Conservation (phyloP, 2,888 invertebrate species). For the Amphipyra berbera region DNA sequence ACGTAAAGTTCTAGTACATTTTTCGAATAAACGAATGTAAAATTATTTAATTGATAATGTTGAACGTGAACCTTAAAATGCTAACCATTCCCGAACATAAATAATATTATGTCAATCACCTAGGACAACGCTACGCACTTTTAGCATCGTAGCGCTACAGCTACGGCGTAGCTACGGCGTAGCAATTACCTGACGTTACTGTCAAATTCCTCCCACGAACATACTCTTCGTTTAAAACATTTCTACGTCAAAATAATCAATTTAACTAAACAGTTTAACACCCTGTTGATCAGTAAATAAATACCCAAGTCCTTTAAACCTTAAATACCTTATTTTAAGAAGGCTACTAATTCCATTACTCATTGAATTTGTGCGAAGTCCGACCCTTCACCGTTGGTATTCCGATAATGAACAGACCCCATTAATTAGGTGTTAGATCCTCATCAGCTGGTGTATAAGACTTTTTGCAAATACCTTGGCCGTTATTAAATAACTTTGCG, state of each 20-base stretch:
- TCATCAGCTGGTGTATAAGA: constrained; percentile 32
- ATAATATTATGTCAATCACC: too few relatives aligned
- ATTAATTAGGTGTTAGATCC: constrained; percentile 55
- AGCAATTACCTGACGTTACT: neutral
- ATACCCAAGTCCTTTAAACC: neutral
- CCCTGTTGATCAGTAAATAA: constrained; percentile 35
- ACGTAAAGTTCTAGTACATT: too few relatives aligned
- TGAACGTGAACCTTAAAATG: too few relatives aligned
- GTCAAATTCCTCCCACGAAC: too few relatives aligned
- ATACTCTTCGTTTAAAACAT: neutral
- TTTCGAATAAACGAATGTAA: too few relatives aligned
- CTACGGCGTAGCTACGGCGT: constrained; percentile 20
- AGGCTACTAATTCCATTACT: constrained; percentile 39
- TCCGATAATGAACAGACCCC: constrained; percentile 49
- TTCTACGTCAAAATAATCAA: constrained; percentile 1
- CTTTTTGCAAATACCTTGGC: constrained; percentile 37
- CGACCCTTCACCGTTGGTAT: constrained; percentile 40
- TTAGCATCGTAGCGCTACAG: constrained; percentile 15
- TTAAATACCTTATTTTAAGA: constrained; percentile 44
- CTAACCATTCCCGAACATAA: too few relatives aligned
- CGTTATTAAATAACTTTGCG: constrained; percentile 39
- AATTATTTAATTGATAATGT: too few relatives aligned
- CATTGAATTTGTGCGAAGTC: constrained; percentile 43
- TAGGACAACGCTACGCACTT: too few relatives aligned
- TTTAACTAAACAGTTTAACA: constrained; percentile 4